Evolutionary conservation across 2,888 invertebrate species (phyloP).

Genomic region (Parthenolecanium corni): DNA sequence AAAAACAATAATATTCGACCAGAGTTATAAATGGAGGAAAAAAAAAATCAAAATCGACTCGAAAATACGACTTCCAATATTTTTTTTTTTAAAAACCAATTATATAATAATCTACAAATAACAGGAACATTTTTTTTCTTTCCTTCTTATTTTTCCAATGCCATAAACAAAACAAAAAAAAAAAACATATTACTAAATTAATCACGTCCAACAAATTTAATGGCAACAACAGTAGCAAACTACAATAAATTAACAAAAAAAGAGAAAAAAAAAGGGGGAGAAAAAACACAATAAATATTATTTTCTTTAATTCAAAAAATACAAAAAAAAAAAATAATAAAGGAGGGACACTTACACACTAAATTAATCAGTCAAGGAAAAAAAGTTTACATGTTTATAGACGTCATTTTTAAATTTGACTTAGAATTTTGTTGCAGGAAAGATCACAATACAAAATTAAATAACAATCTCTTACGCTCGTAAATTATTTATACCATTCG

Average conservation of each 20-base stretch:
- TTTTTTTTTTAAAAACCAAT: too few species aligned
- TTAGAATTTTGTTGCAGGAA: slow-evolving; percentile 23
- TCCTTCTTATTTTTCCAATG: background rate
- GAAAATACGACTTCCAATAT: background rate
- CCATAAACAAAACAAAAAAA: slow-evolving; percentile 18
- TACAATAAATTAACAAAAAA: slow-evolving; percentile 23
- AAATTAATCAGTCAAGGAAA: slow-evolving; percentile 22
- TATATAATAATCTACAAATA: slow-evolving; percentile 20
- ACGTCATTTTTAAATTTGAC: slow-evolving; percentile 25
- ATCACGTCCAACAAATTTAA: slow-evolving; percentile 25
- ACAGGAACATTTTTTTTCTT: slow-evolving; percentile 22
- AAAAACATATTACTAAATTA: slow-evolving; percentile 18
- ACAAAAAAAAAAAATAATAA: slow-evolving; percentile 12
- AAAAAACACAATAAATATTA: slow-evolving; percentile 13
- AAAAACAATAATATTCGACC: background rate
- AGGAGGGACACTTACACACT: slow-evolving; percentile 19
- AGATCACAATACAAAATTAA: slow-evolving; percentile 27
- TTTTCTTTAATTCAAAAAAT: background rate
- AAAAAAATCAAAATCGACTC: background rate
- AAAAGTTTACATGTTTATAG: slow-evolving; percentile 14
- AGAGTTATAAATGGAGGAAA: background rate
- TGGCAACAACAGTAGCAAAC: slow-evolving; percentile 18
- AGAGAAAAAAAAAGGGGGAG: too few species aligned
- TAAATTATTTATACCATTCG: background rate
- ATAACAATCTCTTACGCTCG: slow-evolving; percentile 17